Evolutionary conservation across 2,113 vertebrate species (phyloP).

Genomic region (Mus musculus): GRCm39 chr7:70023001-70023500

Average conservation of each 20-base stretch:
- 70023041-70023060: conserved; percentile 54
- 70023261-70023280: conserved; percentile 63
- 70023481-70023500: conserved; percentile 58
- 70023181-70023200: neutral
- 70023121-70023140: conserved; percentile 60
- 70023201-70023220: conserved; percentile 50
- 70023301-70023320: conserved; percentile 74
- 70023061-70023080: conserved; percentile 74
- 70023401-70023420: conserved; percentile 62
- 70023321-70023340: conserved; percentile 75
- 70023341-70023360: conserved; percentile 76
- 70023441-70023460: conserved; percentile 63
- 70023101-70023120: conserved; percentile 56
- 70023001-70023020: conserved; percentile 77
- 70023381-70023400: conserved; percentile 67
- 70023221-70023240: conserved; percentile 42
- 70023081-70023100: conserved; percentile 49
- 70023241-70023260: conserved; percentile 62
- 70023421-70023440: conserved; percentile 63
- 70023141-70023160: neutral
- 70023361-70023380: conserved; percentile 58
- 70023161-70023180: conserved; percentile 58
- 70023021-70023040: conserved; percentile 73
- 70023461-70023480: conserved; percentile 76
- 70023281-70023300: conserved; percentile 62